Percentiles rank a stretch among this genome's conserved stretches.
Evolutionary conservation across 2,113 vertebrate species (phyloP).

Genomic region (Lucifuga dentata): DNA sequence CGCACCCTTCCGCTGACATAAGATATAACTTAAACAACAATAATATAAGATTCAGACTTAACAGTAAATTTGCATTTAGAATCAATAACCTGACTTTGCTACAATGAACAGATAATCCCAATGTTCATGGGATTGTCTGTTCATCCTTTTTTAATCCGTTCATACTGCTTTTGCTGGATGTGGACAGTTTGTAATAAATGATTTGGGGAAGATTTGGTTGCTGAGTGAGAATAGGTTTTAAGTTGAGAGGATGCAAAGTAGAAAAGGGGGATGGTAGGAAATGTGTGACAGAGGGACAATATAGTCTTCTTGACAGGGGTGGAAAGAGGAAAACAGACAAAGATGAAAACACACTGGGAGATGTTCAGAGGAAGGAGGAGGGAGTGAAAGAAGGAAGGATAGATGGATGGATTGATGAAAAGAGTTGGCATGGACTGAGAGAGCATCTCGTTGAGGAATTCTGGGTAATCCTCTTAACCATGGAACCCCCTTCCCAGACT

Average conservation of each 20-base stretch:
- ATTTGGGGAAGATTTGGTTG: slow-evolving; percentile 7
- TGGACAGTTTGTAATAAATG: too few relatives aligned
- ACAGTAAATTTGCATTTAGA: too few relatives aligned
- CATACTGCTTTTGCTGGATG: too few relatives aligned
- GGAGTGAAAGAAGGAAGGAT: slow-evolving; percentile 57
- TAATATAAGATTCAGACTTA: too few relatives aligned
- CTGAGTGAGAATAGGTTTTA: slow-evolving; percentile 20
- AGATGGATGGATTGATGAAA: slow-evolving; percentile 74
- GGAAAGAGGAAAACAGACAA: slow-evolving; percentile 61
- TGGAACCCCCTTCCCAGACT: slow-evolving; percentile 75
- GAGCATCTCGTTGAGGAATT: slow-evolving; percentile 79
- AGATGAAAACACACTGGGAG: slow-evolving; percentile 67
- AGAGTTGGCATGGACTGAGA: slow-evolving; percentile 73
- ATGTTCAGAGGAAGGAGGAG: slow-evolving; percentile 58
- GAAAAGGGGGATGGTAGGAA: slow-evolving; percentile 47
- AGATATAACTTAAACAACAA: too few relatives aligned
- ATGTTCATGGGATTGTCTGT: too few relatives aligned
- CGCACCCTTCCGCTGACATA: too few relatives aligned
- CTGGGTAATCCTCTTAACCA: slow-evolving; percentile 81
- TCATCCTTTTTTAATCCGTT: too few relatives aligned
- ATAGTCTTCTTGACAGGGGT: slow-evolving; percentile 55
- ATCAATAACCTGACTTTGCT: too few relatives aligned
- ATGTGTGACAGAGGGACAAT: slow-evolving; percentile 58
- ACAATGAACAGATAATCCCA: too few relatives aligned
- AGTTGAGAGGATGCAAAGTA: slow-evolving; percentile 24